phyloP scores from a whole-genome alignment of 2,113 vertebrate genomes.

The Tauraco erythrolophus region DNA sequence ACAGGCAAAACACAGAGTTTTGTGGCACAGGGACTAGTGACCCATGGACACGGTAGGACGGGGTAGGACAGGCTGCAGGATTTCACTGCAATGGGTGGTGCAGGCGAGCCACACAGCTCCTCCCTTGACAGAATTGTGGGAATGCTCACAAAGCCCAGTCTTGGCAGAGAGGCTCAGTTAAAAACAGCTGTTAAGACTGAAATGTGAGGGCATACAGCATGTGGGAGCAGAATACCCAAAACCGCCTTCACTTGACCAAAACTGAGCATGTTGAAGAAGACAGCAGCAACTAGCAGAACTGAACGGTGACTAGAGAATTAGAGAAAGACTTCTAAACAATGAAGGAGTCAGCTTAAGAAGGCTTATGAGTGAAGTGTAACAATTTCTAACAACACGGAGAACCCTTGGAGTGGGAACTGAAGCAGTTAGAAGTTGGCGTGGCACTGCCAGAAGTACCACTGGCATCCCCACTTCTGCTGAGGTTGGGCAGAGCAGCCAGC shows the following conservation, averaged over 20 bases:
- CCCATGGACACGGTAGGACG: neutral
- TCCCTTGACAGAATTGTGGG: neutral
- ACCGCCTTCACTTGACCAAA: neutral
- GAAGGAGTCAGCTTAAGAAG: neutral
- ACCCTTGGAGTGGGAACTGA: neutral
- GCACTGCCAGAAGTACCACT: neutral
- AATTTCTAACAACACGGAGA: neutral
- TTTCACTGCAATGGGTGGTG: neutral
- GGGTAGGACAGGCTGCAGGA: neutral
- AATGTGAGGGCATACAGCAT: neutral
- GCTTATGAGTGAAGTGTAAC: neutral
- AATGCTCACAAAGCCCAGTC: neutral
- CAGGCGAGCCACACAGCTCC: fast-evolving
- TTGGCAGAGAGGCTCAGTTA: neutral
- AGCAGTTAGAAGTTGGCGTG: neutral
- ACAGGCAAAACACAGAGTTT: neutral
- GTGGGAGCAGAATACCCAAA: neutral
- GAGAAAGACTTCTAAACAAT: neutral
- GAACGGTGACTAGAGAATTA: neutral
- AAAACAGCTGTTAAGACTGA: neutral
- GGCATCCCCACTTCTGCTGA: neutral
- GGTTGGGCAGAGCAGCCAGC: neutral
- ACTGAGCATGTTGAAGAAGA: neutral
- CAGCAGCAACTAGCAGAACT: neutral
- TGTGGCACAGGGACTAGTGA: neutral